phyloP scores from a whole-genome alignment of 64 coral and sea anemone genomes.

The Orbicella faveolata region DNA sequence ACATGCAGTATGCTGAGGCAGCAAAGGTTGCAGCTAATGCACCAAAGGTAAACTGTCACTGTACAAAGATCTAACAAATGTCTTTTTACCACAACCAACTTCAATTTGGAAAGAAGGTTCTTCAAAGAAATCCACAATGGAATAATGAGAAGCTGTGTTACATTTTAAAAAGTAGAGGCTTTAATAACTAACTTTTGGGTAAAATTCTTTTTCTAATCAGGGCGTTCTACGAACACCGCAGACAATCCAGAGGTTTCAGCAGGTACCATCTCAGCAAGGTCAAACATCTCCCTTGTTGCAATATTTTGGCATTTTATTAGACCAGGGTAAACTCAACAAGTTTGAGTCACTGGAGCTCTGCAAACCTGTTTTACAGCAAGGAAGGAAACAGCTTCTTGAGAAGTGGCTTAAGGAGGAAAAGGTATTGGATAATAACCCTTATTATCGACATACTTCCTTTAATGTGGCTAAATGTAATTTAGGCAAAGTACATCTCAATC shows the following conservation, averaged over 20 bases:
- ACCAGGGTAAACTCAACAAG: slow-evolving; percentile 99
- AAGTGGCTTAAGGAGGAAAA: slow-evolving; percentile 99
- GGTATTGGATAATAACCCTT: slow-evolving; percentile 26
- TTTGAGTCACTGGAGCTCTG: slow-evolving; percentile 98
- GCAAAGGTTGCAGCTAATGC: slow-evolving; percentile 99
- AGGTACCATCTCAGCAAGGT: slow-evolving; percentile 95
- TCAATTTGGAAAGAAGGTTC: no score
- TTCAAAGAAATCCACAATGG: no score
- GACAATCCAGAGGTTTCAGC: slow-evolving; percentile 97
- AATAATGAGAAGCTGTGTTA: not conserved
- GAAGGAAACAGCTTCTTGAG: slow-evolving; percentile 94
- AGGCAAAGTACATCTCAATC: no score
- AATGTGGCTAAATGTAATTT: no score
- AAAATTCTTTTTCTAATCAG: slow-evolving; percentile 20
- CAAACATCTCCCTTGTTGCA: slow-evolving; percentile 96
- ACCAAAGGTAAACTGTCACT: slow-evolving; percentile 71
- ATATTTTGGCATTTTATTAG: slow-evolving; percentile 96
- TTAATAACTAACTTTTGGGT: not conserved
- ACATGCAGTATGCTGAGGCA: slow-evolving; percentile 97
- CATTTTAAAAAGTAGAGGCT: not conserved
- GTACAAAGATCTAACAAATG: not conserved
- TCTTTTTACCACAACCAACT: not conserved
- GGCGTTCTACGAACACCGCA: slow-evolving; percentile 94
- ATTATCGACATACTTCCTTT: no score
- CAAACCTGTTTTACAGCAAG: slow-evolving; percentile 97